Evolutionary conservation across 1,140 invertebrate species (phyloP), one percentile per base, ranked within the genome.

Genomic region (Nomia melanderi): DNA sequence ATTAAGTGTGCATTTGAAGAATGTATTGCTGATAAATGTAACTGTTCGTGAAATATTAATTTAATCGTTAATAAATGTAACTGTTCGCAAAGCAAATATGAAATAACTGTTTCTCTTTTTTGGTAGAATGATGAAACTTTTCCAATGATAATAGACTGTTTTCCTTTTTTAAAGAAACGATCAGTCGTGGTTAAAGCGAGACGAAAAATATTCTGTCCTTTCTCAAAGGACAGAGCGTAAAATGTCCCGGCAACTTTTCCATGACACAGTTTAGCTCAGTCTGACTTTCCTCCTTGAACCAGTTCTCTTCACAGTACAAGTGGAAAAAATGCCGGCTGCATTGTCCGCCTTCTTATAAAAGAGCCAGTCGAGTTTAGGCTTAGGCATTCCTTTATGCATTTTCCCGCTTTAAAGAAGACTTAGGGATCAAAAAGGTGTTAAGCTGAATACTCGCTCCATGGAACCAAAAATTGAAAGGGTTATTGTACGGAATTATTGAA

Each of bases 321-420:
- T 41, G 59, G 33, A 62, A 62, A 62, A 62, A 62, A 62, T 62
- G 59, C 20, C 59, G 59, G n/a, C 59, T 41, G 59, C 59, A 62
- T 62, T 62, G 59, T 62, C 33, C 33, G 33, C 36, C 33, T 39
- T 62, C 59, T 62, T 39, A 25, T 39, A n/a, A 62, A 62, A 62
- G 59, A 39, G 33, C n/a, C 59, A 39, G 59, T 62, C 59, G 59
- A 62, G 59, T 39, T 62, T 39, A 39, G 59, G 59, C 59, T 62
- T 62, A 39, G 59, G 9, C 59, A 6, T n/a, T n/a, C 33, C 33
- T 62, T 62, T 62, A 39, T 62, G 59, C 59, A 39, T 33, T 36
- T n/a, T 1, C n/a, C 59, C 59, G 36, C 57, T 36, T 6, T 2
- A 14, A 23, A 62, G 33, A 39, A 36, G 33, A 62, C 59, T 33